Conservation (phyloP, 1,140 invertebrate species). For the Papilio aristodemus region DNA sequence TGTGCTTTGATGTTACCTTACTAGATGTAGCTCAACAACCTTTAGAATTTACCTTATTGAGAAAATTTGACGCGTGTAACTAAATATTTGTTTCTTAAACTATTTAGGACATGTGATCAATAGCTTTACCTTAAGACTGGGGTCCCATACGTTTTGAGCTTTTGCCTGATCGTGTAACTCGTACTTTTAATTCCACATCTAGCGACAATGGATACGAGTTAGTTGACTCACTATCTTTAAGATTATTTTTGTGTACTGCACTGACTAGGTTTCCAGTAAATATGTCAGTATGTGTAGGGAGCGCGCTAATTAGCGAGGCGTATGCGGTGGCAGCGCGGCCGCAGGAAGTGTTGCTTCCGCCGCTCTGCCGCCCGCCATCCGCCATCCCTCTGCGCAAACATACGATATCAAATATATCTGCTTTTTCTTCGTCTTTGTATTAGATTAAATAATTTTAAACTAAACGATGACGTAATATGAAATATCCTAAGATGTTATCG, state of each 20-base stretch:
- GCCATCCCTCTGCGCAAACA: constrained; percentile 33
- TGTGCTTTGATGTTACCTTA: constrained; percentile 7
- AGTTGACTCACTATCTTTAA: too few relatives aligned
- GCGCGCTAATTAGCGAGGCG: constrained; percentile 41
- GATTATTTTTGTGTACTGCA: not conserved
- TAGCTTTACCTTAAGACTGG: not conserved
- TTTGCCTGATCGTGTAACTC: too few relatives aligned
- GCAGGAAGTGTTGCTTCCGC: constrained; percentile 49
- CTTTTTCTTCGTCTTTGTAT: not conserved
- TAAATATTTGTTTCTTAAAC: too few relatives aligned
- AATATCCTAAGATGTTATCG: too few relatives aligned
- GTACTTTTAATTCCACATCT: too few relatives aligned
- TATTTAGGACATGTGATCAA: too few relatives aligned
- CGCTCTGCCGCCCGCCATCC: constrained; percentile 33
- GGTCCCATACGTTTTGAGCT: too few relatives aligned
- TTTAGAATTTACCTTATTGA: not conserved
- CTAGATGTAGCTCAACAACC: not conserved
- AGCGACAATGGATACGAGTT: too few relatives aligned
- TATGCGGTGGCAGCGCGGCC: constrained; percentile 33
- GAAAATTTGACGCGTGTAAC: not conserved
- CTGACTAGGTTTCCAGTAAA: not conserved
- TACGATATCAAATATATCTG: not conserved
- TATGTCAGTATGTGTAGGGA: not conserved
- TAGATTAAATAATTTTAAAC: too few relatives aligned
- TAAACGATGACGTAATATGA: too few relatives aligned